Conservation (phyloP, 2,888 invertebrate genomes). For the Amiota mariae region DNA sequence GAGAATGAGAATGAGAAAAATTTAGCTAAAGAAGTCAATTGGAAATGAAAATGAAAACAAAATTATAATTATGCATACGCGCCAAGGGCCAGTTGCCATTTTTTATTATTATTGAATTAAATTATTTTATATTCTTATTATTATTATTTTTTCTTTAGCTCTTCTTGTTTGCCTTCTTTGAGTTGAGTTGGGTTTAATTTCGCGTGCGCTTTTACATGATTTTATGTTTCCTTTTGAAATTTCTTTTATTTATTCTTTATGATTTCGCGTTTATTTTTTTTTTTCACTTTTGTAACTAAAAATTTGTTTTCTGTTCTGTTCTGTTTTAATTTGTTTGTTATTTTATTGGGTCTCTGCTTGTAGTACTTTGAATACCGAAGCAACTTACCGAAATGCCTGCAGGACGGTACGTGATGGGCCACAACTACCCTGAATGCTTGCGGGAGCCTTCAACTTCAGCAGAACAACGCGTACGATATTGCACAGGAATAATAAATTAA, state of each 20-base stretch:
- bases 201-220: neutral
- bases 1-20: slow-evolving; percentile 14
- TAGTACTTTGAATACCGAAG: slow-evolving; percentile 1
- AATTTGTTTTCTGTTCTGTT: neutral
- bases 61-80: slow-evolving; percentile 59
- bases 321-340: neutral
- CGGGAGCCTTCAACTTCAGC: slow-evolving; percentile 83
- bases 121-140: slow-evolving; percentile 28
- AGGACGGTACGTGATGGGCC: slow-evolving; percentile 82
- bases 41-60: neutral
- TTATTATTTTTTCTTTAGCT: slow-evolving; percentile 16
- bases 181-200: neutral
- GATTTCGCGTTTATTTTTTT: slow-evolving; percentile 1
- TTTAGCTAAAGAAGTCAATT: slow-evolving; percentile 6
- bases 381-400: slow-evolving; percentile 81
- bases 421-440: slow-evolving; percentile 78
- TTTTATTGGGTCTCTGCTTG: neutral
- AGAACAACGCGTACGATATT: slow-evolving; percentile 92
- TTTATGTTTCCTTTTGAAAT: neutral
- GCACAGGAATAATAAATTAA: slow-evolving; percentile 89
- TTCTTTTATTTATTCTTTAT: neutral
- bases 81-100: slow-evolving; percentile 42
- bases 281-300: neutral
- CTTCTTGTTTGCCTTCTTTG: neutral
- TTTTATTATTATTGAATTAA: slow-evolving; percentile 18